Conservation (phyloP, 2,113 vertebrate species). For the Halichoeres trimaculatus region DNA sequence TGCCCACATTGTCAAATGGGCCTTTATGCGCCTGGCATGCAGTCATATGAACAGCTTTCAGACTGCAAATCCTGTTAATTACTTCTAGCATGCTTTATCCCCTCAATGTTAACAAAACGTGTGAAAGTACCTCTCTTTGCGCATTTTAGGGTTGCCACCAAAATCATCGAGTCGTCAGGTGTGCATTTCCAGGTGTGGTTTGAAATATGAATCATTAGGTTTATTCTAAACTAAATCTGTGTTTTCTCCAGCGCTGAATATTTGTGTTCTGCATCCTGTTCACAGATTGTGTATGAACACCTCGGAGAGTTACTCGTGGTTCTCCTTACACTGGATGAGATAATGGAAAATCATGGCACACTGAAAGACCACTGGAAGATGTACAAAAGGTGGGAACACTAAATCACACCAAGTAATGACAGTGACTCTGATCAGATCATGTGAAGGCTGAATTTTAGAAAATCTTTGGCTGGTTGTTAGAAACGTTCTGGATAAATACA, state of each 20-base stretch:
- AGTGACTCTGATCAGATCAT: background rate
- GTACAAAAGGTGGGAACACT: constrained; percentile 92
- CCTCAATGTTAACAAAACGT: background rate
- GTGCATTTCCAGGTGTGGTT: constrained; percentile 95
- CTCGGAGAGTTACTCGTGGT: constrained; percentile 93
- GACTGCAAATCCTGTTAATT: background rate
- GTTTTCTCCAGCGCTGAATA: background rate
- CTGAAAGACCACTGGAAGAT: constrained; percentile 98
- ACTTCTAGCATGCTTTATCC: background rate
- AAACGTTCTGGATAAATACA: background rate
- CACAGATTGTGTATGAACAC: constrained; percentile 94
- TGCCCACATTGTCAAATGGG: background rate
- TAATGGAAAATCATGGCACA: constrained; percentile 93
- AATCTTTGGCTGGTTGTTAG: too few relatives aligned
- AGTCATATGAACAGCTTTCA: background rate
- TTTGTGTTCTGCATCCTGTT: constrained; percentile 18
- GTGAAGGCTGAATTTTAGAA: background rate
- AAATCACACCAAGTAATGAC: constrained; percentile 5
- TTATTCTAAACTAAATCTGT: too few relatives aligned
- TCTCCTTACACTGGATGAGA: constrained; percentile 95
- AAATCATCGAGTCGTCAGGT: constrained; percentile 96
- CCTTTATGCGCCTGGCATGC: background rate
- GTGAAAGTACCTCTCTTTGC: constrained; percentile 27
- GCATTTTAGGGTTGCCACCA: constrained; percentile 88
- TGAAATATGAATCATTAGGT: background rate